phyloP scores from a whole-genome alignment of 2,113 vertebrate genomes.

The Perognathus longimembris region DNA sequence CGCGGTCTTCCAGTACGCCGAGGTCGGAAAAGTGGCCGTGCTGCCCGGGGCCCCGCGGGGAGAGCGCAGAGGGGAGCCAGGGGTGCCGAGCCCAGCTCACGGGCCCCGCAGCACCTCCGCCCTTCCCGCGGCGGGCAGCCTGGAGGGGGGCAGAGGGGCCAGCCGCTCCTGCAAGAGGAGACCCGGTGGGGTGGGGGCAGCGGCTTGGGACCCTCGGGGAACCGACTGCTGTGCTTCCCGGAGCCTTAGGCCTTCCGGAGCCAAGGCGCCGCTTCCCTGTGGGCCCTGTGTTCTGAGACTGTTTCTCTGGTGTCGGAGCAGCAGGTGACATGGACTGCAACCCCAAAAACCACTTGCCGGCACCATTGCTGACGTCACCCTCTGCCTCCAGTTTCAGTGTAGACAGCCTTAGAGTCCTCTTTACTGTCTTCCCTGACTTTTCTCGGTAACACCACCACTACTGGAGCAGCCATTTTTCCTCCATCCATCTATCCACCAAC shows the following conservation, averaged over 20 bases:
- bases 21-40: too few relatives aligned
- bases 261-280: rapidly evolving
- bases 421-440: neutral
- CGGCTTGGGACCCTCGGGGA: too few relatives aligned
- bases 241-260: neutral
- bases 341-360: rapidly evolving
- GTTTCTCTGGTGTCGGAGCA: neutral
- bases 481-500: too few relatives aligned
- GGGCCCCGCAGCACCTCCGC: neutral
- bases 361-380: rapidly evolving
- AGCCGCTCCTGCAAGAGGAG: too few relatives aligned
- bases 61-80: neutral
- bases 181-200: too few relatives aligned
- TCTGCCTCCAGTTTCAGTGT: neutral
- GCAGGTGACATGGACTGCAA: rapidly evolving
- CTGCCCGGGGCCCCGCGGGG: neutral
- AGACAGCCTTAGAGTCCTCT: neutral
- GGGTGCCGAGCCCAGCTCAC: neutral
- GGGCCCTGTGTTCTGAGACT: too few relatives aligned
- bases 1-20: too few relatives aligned
- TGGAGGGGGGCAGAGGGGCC: neutral
- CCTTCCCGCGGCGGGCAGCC: neutral
- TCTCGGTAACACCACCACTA: neutral
- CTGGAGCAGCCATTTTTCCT: neutral
- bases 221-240: neutral